phyloP scores from a whole-genome alignment of 1,140 invertebrate species.

The Ostrea denselamellosa region DNA sequence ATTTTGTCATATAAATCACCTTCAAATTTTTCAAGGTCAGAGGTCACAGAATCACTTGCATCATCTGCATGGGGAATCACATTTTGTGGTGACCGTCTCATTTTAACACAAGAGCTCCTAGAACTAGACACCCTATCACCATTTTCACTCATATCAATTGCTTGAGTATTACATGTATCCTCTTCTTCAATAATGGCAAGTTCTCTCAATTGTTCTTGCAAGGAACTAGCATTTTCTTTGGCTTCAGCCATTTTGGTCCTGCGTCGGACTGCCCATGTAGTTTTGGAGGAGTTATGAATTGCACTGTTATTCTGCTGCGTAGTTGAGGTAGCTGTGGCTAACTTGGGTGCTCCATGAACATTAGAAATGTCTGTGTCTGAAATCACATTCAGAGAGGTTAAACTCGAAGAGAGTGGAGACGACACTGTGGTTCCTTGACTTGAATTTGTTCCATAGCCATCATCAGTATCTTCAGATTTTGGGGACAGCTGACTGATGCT shows the following conservation, averaged over 20 bases:
- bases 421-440: conserved; percentile 65
- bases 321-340: neutral
- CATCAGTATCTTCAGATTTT: conserved; percentile 57
- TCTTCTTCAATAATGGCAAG: conserved; percentile 69
- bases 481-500: conserved; percentile 41
- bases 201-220: conserved; percentile 64
- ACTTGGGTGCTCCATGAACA: conserved; percentile 53
- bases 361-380: conserved; percentile 56
- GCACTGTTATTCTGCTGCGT: conserved; percentile 28
- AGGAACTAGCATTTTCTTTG: conserved; percentile 57
- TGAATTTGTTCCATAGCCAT: conserved; percentile 70
- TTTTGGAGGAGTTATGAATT: conserved; percentile 45
- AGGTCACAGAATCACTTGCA: neutral
- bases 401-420: conserved; percentile 68
- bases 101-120: neutral
- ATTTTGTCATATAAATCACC: conserved; percentile 65
- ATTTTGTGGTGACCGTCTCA: neutral
- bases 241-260: conserved; percentile 63
- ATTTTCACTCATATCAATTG: conserved; percentile 13
- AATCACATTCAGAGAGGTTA: conserved; percentile 51
- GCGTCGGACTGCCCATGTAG: conserved; percentile 63
- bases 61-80: conserved; percentile 37
- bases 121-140: neutral
- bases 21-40: conserved; percentile 56
- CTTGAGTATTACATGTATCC: conserved; percentile 43